phyloP scores from a whole-genome alignment of 2,888 invertebrate genomes.

The Papilio elwesi region DNA sequence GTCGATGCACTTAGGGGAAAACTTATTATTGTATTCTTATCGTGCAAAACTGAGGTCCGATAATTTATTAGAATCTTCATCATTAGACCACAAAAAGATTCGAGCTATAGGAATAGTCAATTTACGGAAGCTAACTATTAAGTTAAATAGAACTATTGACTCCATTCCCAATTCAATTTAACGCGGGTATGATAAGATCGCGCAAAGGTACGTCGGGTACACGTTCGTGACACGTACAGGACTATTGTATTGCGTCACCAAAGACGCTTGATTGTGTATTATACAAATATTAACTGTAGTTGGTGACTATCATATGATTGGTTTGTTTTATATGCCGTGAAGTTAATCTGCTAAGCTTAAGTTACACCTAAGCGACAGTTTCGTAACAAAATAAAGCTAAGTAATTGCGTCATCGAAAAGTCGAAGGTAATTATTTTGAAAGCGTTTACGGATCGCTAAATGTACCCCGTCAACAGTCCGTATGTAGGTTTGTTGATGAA shows the following conservation, averaged over 20 bases:
- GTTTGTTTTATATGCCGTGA: too few relatives aligned
- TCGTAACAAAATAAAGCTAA: neutral
- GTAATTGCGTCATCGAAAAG: conserved; percentile 16
- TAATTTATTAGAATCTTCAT: too few relatives aligned
- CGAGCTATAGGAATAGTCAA: neutral
- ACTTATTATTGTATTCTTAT: too few relatives aligned
- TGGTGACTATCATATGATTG: too few relatives aligned
- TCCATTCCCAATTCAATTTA: conserved; percentile 6
- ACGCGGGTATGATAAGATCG: neutral
- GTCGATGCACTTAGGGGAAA: too few relatives aligned
- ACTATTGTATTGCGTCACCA: neutral
- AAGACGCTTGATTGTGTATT: neutral
- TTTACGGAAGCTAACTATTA: conserved; percentile 2
- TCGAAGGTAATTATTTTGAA: conserved; percentile 12
- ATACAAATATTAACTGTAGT: neutral
- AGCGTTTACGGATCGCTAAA: conserved; percentile 3
- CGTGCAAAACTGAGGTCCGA: neutral
- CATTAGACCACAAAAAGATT: neutral
- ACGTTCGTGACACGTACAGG: neutral
- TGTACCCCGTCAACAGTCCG: neutral
- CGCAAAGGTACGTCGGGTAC: neutral
- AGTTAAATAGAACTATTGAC: conserved; percentile 18
- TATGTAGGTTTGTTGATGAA: neutral
- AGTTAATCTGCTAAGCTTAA: too few relatives aligned
- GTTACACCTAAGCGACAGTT: neutral